Conservation (phyloP, 2,888 invertebrate species). For the Yponomeuta cagnagella region DNA sequence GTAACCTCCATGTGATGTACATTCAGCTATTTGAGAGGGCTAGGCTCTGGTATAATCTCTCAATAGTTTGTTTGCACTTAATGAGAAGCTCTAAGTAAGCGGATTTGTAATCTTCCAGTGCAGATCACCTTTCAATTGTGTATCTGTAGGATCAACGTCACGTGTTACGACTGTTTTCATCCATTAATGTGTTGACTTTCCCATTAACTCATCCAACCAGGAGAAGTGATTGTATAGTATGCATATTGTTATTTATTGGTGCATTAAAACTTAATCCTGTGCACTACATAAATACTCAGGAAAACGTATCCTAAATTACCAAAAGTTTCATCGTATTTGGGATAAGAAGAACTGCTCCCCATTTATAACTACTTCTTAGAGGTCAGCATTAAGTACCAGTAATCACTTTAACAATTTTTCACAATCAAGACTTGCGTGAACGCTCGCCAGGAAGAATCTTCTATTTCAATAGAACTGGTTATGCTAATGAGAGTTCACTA, state of each 20-base stretch:
- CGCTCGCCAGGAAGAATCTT: conserved; percentile 24
- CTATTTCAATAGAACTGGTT: conserved; percentile 28
- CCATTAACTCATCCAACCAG: no score
- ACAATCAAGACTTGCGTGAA: neutral
- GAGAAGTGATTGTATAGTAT: no score
- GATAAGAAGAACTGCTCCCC: no score
- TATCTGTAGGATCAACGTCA: neutral
- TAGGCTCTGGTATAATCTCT: conserved; percentile 4
- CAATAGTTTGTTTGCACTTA: conserved; percentile 1
- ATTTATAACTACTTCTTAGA: no score
- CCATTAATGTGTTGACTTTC: no score
- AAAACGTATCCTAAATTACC: no score
- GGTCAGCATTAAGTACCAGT: neutral
- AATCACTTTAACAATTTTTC: conserved; percentile 1
- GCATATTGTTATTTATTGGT: neutral
- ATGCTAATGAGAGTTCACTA: conserved; percentile 30
- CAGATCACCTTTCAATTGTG: conserved; percentile 2
- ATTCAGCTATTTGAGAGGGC: neutral
- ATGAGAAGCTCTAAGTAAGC: neutral
- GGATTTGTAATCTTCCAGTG: neutral
- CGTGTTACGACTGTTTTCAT: neutral
- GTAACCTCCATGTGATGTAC: no score
- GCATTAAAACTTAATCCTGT: neutral
- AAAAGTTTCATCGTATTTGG: no score
- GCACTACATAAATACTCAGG: neutral